Percentiles rank a stretch among this genome's conserved stretches.
These are phyloP conservation scores for Harpalus rufipes DNA, from an alignment of 2,888 invertebrate species.

Conservation along the genomic window DNA sequence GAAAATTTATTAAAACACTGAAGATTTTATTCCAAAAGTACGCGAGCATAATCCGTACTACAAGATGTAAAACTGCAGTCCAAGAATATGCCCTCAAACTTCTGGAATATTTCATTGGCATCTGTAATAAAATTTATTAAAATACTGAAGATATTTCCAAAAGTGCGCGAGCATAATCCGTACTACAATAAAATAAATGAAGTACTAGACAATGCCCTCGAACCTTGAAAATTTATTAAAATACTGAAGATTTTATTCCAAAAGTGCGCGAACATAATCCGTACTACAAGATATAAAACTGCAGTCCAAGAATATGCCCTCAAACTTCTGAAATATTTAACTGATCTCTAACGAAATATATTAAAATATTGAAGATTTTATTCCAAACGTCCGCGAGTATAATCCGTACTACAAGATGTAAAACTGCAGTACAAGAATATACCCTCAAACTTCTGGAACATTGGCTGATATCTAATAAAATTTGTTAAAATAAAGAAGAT, in stretches of 20 bases:
- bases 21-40: constrained; percentile 20
- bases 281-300: constrained; percentile 43
- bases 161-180: no score
- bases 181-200: no score
- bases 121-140: no score
- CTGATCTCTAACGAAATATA: no score
- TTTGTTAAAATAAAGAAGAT: no score
- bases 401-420: constrained; percentile 40
- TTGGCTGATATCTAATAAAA: no score
- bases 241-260: not conserved
- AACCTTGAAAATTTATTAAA: no score
- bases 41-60: constrained; percentile 44
- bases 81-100: constrained; percentile 8
- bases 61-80: constrained; percentile 16
- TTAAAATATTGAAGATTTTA: no score
- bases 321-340: not conserved
- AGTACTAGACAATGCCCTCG: no score
- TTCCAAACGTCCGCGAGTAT: no score
- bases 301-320: constrained; percentile 6
- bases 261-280: constrained; percentile 20
- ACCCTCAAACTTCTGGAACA: not conserved
- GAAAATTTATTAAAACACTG: not conserved
- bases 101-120: not conserved
- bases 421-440: constrained; percentile 41
- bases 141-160: no score